Evolutionary conservation across 2,113 vertebrate genomes (phyloP), one percentile per base, ranked within the genome.

Genomic region (Chaetodon auriga): DNA sequence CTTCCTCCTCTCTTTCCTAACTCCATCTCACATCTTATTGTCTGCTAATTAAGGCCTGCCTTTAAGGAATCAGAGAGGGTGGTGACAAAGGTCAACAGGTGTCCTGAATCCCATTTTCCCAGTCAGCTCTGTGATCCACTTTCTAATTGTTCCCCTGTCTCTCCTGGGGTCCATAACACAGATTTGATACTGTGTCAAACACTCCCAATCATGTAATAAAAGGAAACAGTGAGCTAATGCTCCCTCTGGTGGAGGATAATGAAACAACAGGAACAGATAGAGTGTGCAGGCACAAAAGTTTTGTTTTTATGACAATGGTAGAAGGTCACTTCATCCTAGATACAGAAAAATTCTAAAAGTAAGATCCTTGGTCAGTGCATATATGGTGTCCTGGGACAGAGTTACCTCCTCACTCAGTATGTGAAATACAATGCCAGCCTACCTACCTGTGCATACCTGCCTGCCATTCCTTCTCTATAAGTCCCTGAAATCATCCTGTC

Each of bases 51-150:
- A 87, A 89, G 84, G 25, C 25, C 83, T 80, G 38, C 54, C 68
- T 81, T 83, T 78, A 84, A 80, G 74, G 69, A 84, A 65, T 0
- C 55, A 65, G 36, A 60, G 62, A 55, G 58, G 30, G 65, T 36
- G 64, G 58, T 55, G 72, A 76, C 64, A 87, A 70, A 88, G 81
- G 87, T 87, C 69, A 89, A 91, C 86, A 90, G 78, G 81, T 94
- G 92, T 83, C 93, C 92, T 88, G 73, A 82, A 91, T 94, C 89
- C 63, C 64, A 75, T 78, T 91, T 87, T 87, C 84, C 85, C 87
- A 81, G 78, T 72, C 68, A 81, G 74, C 71, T 46, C 82, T 43
- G 49, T 93, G 93, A 93, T 93, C 93, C 83, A 95, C 76, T 94
- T 95, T 93, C 84, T 93, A 93, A 94, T 90, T 93, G 90, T 82